These are phyloP conservation scores for Macrostomum lignano DNA, from an alignment of 1,140 invertebrate species.

Conservation along the genomic window DNA sequence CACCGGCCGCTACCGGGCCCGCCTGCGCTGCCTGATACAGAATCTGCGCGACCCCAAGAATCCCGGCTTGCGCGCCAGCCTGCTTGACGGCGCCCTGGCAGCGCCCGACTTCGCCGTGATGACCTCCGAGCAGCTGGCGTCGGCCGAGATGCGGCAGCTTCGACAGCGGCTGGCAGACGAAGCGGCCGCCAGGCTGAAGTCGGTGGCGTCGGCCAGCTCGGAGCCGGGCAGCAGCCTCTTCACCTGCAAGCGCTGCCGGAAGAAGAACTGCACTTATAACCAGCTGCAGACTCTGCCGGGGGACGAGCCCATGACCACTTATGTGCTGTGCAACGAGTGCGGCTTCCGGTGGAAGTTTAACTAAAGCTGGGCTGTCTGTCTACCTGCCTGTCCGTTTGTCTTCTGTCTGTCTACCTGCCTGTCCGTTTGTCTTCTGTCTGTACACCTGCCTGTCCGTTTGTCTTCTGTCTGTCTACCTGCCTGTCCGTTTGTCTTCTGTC, in stretches of 20 bases:
- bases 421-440: no score
- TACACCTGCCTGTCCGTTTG: no score
- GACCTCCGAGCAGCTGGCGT: slow-evolving; percentile 47
- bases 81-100: slow-evolving; percentile 54
- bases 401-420: no score
- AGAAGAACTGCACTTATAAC: slow-evolving; percentile 76
- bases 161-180: slow-evolving; percentile 83
- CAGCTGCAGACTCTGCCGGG: slow-evolving; percentile 79
- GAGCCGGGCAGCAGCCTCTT: slow-evolving; percentile 63
- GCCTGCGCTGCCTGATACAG: slow-evolving; percentile 64
- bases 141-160: slow-evolving; percentile 48
- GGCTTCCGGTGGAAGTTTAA: slow-evolving; percentile 76
- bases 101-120: slow-evolving; percentile 60
- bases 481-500: no score
- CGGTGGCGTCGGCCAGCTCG: slow-evolving; percentile 55
- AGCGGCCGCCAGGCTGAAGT: slow-evolving; percentile 84
- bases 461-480: no score
- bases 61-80: slow-evolving; percentile 66
- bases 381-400: no score
- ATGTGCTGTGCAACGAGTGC: slow-evolving; percentile 83
- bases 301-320: slow-evolving; percentile 99
- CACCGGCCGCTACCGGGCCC: slow-evolving; percentile 89
- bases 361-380: no score
- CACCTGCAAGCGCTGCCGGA: slow-evolving; percentile 45
- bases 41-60: slow-evolving; percentile 86